Evolutionary conservation across 2,888 invertebrate species (phyloP).

Genomic region (Chalcis sispes): DNA sequence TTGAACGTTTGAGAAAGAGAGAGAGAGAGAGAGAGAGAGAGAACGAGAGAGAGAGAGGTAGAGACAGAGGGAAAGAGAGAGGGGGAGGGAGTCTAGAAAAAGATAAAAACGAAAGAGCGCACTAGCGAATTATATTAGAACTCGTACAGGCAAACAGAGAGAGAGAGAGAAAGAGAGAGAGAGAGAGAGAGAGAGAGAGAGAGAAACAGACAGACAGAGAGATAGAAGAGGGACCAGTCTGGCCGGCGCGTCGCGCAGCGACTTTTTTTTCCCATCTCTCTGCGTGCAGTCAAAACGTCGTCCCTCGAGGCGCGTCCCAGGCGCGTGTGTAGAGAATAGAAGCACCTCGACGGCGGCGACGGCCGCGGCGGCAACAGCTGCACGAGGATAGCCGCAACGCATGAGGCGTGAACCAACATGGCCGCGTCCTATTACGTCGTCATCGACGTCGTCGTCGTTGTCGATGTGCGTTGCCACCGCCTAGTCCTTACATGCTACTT

Average conservation of each 20-base stretch:
- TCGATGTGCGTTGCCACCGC: slow-evolving; percentile 10
- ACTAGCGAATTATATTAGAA: slow-evolving; percentile 41
- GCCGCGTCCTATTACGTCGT: slow-evolving; percentile 64
- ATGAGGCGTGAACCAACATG: slow-evolving; percentile 69
- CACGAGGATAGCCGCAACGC: slow-evolving; percentile 46
- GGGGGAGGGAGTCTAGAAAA: slow-evolving; percentile 27
- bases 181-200: slow-evolving; percentile 37
- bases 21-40: no score
- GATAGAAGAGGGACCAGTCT: slow-evolving; percentile 58
- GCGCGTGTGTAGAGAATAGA: no score
- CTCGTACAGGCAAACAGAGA: slow-evolving; percentile 28
- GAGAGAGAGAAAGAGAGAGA: slow-evolving; percentile 33
- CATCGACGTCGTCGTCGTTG: not conserved
- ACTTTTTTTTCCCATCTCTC: slow-evolving; percentile 42
- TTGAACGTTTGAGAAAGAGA: no score
- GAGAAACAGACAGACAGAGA: slow-evolving; percentile 34
- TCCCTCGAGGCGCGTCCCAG: slow-evolving; percentile 53
- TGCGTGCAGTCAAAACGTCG: no score
- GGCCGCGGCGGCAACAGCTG: slow-evolving; percentile 52
- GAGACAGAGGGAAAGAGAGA: no score
- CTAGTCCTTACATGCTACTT: slow-evolving; percentile 32
- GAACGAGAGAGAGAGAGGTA: slow-evolving; percentile 37
- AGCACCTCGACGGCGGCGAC: slow-evolving; percentile 65
- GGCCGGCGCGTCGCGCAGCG: slow-evolving; percentile 43
- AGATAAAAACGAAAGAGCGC: slow-evolving; percentile 16